phyloP scores from a whole-genome alignment of 2,888 invertebrate genomes.

The Perithous albicinctus region DNA sequence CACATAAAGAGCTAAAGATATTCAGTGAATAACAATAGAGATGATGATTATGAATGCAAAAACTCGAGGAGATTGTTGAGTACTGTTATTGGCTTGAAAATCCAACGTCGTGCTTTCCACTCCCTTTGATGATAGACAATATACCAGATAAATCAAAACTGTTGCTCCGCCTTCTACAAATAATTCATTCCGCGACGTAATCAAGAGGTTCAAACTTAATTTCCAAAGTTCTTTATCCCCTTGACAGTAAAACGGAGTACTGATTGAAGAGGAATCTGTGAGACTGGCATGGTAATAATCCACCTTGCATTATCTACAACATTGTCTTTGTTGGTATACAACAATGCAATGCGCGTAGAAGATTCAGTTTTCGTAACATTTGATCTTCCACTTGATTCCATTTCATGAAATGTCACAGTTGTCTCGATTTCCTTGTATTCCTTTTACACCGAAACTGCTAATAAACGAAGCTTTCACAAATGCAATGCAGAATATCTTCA shows the following conservation, averaged over 20 bases:
- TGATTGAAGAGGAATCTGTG: neutral
- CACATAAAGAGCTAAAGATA: no score
- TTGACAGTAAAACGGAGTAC: constrained; percentile 28
- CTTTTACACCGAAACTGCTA: neutral
- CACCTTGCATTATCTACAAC: constrained; percentile 31
- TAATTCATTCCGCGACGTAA: no score
- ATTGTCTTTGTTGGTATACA: neutral
- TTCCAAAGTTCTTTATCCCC: constrained; percentile 69
- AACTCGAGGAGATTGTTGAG: no score
- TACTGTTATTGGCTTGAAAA: no score
- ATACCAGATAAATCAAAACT: no score
- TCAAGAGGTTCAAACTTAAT: constrained; percentile 69
- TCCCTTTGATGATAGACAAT: no score
- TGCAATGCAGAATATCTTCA: neutral
- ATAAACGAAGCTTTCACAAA: neutral
- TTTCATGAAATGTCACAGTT: constrained; percentile 6
- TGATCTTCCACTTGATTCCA: constrained; percentile 3
- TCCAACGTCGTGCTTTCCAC: no score
- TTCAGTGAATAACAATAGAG: no score
- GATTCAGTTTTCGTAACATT: constrained; percentile 5
- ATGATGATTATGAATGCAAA: no score
- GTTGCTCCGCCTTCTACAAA: no score
- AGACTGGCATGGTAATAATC: constrained; percentile 32
- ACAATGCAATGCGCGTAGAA: neutral
- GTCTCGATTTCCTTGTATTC: constrained; percentile 4